These are phyloP conservation scores for Dendronephthya gigantea DNA, from an alignment of 64 coral and sea anemone species.

Conservation along the genomic window DNA sequence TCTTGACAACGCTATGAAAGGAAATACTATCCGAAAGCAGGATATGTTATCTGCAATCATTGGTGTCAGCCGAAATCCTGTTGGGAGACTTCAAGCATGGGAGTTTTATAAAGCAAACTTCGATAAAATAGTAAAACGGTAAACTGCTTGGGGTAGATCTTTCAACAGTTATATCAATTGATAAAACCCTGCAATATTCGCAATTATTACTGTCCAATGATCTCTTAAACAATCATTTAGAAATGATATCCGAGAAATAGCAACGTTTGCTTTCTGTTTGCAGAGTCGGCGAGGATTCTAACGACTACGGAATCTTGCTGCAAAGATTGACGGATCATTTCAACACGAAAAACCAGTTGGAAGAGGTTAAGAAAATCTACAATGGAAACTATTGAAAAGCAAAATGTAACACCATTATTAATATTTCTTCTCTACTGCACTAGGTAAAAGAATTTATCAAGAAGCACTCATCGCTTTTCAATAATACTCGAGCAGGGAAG, in stretches of 20 bases:
- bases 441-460: constrained; percentile 67
- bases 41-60: constrained; percentile 62
- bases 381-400: too few relatives aligned
- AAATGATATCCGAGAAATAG: too few relatives aligned
- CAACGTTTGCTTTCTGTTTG: neutral
- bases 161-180: too few relatives aligned
- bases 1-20: constrained; percentile 58
- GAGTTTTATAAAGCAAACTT: constrained; percentile 68
- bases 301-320: constrained; percentile 68
- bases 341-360: constrained; percentile 60
- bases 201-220: too few relatives aligned
- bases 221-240: neutral
- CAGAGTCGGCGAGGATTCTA: constrained; percentile 79
- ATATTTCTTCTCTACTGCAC: neutral
- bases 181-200: too few relatives aligned
- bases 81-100: constrained; percentile 64
- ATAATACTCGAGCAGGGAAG: constrained; percentile 57
- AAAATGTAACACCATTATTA: neutral
- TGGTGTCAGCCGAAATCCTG: constrained; percentile 40
- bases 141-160: too few relatives aligned
- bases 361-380: constrained; percentile 41
- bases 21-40: constrained; percentile 63
- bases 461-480: constrained; percentile 53
- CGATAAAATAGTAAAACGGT: constrained; percentile 80
- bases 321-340: constrained; percentile 42